Conservation (phyloP, 2,888 invertebrate genomes). For the Thecophora atra region DNA sequence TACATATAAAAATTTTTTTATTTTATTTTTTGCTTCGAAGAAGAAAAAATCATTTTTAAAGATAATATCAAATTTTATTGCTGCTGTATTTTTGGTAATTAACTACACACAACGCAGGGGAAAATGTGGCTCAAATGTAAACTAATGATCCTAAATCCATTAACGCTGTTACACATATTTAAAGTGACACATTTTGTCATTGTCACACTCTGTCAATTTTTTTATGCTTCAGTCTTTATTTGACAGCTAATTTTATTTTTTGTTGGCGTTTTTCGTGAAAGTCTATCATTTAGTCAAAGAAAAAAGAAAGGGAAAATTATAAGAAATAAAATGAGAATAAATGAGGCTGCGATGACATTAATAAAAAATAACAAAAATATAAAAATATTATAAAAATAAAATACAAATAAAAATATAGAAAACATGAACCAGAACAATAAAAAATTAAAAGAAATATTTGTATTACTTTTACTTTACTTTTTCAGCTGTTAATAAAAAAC, state of each 20-base stretch:
- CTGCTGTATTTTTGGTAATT: not conserved
- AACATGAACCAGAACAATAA: not conserved
- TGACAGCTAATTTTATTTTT: too few relatives aligned
- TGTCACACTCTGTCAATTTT: not conserved
- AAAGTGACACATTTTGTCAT: conserved; percentile 5
- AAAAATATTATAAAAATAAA: too few relatives aligned
- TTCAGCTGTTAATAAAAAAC: not conserved
- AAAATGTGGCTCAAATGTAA: not conserved
- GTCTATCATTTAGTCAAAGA: conserved; percentile 7
- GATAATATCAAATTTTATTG: not conserved
- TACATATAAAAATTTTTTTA: too few relatives aligned
- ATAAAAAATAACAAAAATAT: too few relatives aligned
- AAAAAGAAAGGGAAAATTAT: not conserved
- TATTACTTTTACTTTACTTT: not conserved
- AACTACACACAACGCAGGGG: not conserved
- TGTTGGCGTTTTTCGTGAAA: not conserved
- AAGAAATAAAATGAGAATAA: too few relatives aligned
- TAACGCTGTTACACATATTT: not conserved
- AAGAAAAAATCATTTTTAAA: not conserved
- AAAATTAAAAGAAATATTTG: not conserved
- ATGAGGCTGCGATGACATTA: too few relatives aligned
- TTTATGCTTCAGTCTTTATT: not conserved
- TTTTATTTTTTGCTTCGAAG: too few relatives aligned
- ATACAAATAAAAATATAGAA: not conserved
- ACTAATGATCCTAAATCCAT: not conserved